Evolutionary conservation across 2,113 vertebrate species (phyloP).

Genomic region (Sceloporus tristichus): DNA sequence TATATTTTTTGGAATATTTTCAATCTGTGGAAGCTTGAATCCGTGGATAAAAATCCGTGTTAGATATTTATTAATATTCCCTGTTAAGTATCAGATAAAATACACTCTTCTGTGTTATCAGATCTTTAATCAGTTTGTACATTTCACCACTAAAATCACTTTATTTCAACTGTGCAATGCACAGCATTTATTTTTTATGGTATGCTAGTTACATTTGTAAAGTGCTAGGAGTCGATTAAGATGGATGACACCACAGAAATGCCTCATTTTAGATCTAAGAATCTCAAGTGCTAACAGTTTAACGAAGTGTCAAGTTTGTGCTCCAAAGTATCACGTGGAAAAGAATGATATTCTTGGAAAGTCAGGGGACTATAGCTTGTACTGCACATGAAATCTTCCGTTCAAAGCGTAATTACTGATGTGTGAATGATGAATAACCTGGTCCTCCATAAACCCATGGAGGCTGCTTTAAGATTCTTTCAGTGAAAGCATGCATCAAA

Average conservation of each 20-base stretch:
- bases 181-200: background rate
- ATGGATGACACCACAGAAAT: slow-evolving; percentile 3
- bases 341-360: slow-evolving; percentile 22
- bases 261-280: slow-evolving; percentile 8
- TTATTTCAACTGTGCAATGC: background rate
- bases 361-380: background rate
- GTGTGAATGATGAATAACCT: background rate
- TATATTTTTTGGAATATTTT: too few relatives aligned
- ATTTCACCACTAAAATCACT: background rate
- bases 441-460: too few relatives aligned
- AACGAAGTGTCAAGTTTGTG: slow-evolving; percentile 22
- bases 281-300: slow-evolving; percentile 24
- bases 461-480: background rate
- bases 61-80: background rate
- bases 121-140: background rate
- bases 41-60: background rate
- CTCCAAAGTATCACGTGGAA: background rate
- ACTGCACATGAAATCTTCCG: background rate
- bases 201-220: background rate
- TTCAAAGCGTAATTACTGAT: slow-evolving; percentile 14
- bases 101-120: background rate
- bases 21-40: too few relatives aligned
- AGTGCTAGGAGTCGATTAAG: background rate
- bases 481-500: background rate
- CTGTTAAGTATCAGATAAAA: too few relatives aligned